Conservation (phyloP, 2,888 invertebrate genomes). For the Liodrosophila aerea region DNA sequence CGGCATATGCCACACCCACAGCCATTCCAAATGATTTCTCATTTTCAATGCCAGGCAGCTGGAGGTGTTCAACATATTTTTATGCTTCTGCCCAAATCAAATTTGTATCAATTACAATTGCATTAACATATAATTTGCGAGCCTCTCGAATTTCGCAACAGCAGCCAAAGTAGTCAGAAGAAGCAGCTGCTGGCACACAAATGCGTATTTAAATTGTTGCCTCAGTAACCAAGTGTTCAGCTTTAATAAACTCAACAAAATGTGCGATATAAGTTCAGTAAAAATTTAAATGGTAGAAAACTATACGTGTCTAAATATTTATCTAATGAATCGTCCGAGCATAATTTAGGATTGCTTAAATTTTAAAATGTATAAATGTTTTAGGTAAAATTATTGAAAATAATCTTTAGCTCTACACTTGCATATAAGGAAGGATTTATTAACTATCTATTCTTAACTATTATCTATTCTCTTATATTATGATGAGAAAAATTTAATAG, state of each 20-base stretch:
- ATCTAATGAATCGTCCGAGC: no score
- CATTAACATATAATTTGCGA: slow-evolving; percentile 75
- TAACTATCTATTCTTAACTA: no score
- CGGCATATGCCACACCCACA: slow-evolving; percentile 50
- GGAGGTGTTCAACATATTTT: slow-evolving; percentile 43
- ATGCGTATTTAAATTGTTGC: slow-evolving; percentile 51
- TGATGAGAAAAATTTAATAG: no score
- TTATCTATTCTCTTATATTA: no score
- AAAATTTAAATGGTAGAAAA: neutral
- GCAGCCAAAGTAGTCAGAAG: no score
- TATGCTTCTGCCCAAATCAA: slow-evolving; percentile 65
- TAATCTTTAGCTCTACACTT: no score
- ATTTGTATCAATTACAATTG: slow-evolving; percentile 79
- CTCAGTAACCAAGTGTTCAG: slow-evolving; percentile 1
- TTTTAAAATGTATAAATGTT: no score
- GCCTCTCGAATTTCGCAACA: slow-evolving; percentile 51
- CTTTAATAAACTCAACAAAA: slow-evolving; percentile 9
- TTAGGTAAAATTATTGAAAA: no score
- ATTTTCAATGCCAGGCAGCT: slow-evolving; percentile 52
- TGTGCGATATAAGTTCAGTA: no score
- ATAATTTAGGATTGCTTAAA: no score
- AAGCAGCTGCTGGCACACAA: slow-evolving; percentile 39
- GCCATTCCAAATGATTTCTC: slow-evolving; percentile 66
- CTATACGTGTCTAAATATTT: no score
- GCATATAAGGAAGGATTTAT: no score